A percentile compares a stretch with the other conserved stretches of the same genome.
These are phyloP conservation scores for Bicyclus anynana DNA, from an alignment of 1,140 invertebrate species.

Conservation along the genomic window DNA sequence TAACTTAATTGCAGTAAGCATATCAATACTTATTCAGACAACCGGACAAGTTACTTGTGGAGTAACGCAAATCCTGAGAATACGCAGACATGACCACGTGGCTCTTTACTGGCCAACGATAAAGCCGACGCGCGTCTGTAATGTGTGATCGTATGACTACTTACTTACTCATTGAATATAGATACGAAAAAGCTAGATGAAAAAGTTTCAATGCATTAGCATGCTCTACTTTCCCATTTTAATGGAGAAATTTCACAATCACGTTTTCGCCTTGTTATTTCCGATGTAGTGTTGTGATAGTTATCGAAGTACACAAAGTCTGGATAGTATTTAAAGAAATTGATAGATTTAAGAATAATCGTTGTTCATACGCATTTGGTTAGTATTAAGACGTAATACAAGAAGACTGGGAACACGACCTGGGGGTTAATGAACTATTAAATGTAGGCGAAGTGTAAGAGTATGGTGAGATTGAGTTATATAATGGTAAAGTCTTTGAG, in stretches of 20 bases:
- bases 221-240: too few relatives aligned
- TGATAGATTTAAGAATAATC: slow-evolving; percentile 1
- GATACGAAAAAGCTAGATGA: too few relatives aligned
- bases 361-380: slow-evolving; percentile 14
- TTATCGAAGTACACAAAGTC: not conserved
- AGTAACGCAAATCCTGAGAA: not conserved
- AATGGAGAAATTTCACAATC: not conserved
- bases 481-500: not conserved
- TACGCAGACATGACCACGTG: not conserved
- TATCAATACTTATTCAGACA: not conserved
- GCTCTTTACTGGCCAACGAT: not conserved
- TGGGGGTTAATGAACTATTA: slow-evolving; percentile 8
- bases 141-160: not conserved
- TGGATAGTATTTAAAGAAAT: slow-evolving; percentile 2
- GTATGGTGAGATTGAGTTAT: not conserved
- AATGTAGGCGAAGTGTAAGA: slow-evolving; percentile 14
- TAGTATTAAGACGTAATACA: slow-evolving; percentile 47
- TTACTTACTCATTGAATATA: too few relatives aligned
- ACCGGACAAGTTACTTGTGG: not conserved
- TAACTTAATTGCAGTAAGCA: not conserved
- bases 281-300: not conserved
- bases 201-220: too few relatives aligned
- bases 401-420: slow-evolving; percentile 51
- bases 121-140: not conserved
- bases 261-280: not conserved